Evolutionary conservation across 2,888 invertebrate genomes (phyloP).

Genomic region (Alloplasta piceator): DNA sequence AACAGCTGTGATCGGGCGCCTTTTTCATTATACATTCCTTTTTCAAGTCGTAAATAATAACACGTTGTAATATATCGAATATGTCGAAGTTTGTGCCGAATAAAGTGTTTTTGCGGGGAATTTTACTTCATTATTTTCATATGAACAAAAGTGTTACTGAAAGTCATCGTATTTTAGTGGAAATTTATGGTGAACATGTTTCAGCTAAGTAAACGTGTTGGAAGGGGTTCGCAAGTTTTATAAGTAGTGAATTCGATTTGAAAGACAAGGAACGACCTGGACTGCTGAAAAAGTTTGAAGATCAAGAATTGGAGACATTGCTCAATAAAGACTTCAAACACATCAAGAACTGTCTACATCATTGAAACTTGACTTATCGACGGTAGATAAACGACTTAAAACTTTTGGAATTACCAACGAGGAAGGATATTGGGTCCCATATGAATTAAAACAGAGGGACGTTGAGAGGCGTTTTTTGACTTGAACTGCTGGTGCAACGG

Average conservation of each 20-base stretch:
- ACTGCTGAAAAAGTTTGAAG: too few species aligned
- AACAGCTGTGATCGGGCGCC: too few species aligned
- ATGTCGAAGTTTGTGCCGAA: too few species aligned
- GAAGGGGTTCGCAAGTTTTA: conserved; percentile 59
- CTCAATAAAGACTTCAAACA: conserved; percentile 59
- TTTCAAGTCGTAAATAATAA: too few species aligned
- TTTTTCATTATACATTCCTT: too few species aligned
- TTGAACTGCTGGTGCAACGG: conserved; percentile 25
- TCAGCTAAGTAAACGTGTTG: conserved; percentile 6
- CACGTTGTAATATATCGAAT: too few species aligned
- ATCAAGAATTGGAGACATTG: too few species aligned
- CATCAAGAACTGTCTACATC: conserved; percentile 49
- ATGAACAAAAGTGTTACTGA: conserved; percentile 13
- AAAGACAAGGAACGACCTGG: conserved; percentile 50
- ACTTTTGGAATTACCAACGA: conserved; percentile 63
- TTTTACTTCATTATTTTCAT: too few species aligned
- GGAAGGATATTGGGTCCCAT: conserved; percentile 57
- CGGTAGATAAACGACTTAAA: conserved; percentile 60
- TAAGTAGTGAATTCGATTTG: conserved; percentile 63
- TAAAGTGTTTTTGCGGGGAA: too few species aligned
- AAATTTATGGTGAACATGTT: conserved; percentile 18
- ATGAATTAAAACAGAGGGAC: conserved; percentile 59
- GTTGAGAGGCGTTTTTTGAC: conserved; percentile 51
- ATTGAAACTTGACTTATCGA: too few species aligned
- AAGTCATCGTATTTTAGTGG: conserved; percentile 5